Conservation (phyloP, 2,888 invertebrate genomes). For the Nemotelus nigrinus region DNA sequence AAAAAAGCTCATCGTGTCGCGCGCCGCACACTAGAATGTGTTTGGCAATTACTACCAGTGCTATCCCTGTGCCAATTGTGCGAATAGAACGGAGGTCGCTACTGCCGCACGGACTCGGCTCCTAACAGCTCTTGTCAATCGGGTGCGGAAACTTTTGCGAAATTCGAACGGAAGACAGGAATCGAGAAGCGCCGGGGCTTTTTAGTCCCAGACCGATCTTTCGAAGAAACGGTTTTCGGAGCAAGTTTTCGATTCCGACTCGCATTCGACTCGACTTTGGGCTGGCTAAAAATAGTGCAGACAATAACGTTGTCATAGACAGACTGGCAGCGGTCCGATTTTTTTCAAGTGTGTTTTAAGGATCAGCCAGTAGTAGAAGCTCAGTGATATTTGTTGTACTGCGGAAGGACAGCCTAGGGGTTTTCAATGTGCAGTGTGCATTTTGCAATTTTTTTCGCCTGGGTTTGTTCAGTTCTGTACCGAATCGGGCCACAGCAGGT, state of each 20-base stretch:
- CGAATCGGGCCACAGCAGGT: conserved; percentile 13
- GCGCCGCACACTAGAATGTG: too few relatives aligned
- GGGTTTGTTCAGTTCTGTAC: conserved; percentile 10
- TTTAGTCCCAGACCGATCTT: conserved; percentile 53
- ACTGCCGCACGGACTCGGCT: conserved; percentile 23
- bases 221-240: conserved; percentile 52
- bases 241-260: conserved; percentile 36
- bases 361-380: too few relatives aligned
- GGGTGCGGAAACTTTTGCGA: conserved; percentile 40
- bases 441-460: too few relatives aligned
- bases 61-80: conserved; percentile 28
- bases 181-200: conserved; percentile 48
- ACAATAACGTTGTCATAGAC: conserved; percentile 44
- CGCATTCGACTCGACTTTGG: conserved; percentile 26
- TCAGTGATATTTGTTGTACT: too few relatives aligned
- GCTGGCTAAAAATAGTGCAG: conserved; percentile 47
- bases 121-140: too few relatives aligned
- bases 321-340: conserved; percentile 42
- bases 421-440: too few relatives aligned
- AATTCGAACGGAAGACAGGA: conserved; percentile 43
- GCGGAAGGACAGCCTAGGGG: too few relatives aligned
- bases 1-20: conserved; percentile 1
- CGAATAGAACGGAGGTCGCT: too few relatives aligned
- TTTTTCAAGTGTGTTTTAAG: conserved; percentile 21
- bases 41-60: too few relatives aligned